Evolutionary conservation across 1,140 invertebrate species (phyloP).

Genomic region (Penaeus indicus): DNA sequence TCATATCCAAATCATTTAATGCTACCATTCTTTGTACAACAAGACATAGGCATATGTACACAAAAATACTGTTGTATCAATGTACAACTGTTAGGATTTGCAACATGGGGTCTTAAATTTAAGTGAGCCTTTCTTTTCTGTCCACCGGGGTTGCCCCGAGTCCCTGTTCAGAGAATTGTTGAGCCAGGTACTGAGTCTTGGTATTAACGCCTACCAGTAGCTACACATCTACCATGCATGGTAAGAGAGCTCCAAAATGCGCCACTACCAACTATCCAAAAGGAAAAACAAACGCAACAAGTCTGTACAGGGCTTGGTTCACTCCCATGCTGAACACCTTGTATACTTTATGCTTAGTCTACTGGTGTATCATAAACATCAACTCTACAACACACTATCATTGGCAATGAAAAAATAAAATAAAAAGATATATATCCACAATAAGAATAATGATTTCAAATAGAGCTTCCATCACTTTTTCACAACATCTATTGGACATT

Average conservation of each 20-base stretch:
- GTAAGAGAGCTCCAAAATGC: conserved; percentile 42
- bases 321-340: conserved; percentile 54
- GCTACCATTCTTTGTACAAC: conserved; percentile 64
- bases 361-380: conserved; percentile 49
- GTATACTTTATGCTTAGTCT: conserved; percentile 64
- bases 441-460: conserved; percentile 54
- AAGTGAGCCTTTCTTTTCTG: conserved; percentile 57
- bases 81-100: conserved; percentile 55
- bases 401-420: conserved; percentile 62
- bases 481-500: conserved; percentile 21
- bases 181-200: conserved; percentile 55
- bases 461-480: conserved; percentile 16
- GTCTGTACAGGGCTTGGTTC: conserved; percentile 45
- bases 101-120: conserved; percentile 57
- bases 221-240: conserved; percentile 49
- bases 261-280: conserved; percentile 44
- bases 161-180: conserved; percentile 41
- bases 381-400: conserved; percentile 60
- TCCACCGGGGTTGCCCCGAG: conserved; percentile 45
- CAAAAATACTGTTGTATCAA: conserved; percentile 59
- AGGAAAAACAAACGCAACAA: conserved; percentile 40
- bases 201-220: conserved; percentile 50
- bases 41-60: conserved; percentile 65
- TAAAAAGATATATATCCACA: conserved; percentile 56
- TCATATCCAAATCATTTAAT: conserved; percentile 65